phyloP scores from a whole-genome alignment of 1,140 invertebrate species.

The Charaxes varanes region DNA sequence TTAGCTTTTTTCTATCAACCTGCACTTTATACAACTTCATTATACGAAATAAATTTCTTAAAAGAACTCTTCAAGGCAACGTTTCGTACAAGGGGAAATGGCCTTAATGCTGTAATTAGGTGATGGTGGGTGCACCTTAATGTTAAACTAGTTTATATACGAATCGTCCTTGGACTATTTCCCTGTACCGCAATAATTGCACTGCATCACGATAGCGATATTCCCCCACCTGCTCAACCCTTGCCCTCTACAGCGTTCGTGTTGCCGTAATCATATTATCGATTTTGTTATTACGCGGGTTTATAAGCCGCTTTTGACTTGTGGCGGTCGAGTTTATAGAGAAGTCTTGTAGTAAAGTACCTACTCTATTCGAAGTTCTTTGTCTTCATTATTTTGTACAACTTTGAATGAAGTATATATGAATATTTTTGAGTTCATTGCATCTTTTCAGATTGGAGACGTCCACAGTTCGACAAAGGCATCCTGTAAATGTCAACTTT shows the following conservation, averaged over 20 bases:
- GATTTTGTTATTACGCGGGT: conserved; percentile 32
- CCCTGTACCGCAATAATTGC: conserved; percentile 45
- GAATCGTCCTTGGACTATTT: conserved; percentile 59
- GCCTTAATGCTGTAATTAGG: conserved; percentile 2
- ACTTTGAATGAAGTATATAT: too few relatives aligned
- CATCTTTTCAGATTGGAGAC: too few relatives aligned
- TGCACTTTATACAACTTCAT: too few relatives aligned
- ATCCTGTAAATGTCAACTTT: too few relatives aligned
- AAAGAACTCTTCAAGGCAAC: neutral
- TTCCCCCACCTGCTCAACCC: conserved; percentile 21
- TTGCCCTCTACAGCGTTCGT: conserved; percentile 26
- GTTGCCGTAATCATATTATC: conserved; percentile 30
- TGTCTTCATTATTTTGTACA: too few relatives aligned
- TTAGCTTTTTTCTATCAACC: too few relatives aligned
- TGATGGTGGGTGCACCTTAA: conserved; percentile 23
- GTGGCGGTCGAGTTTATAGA: conserved; percentile 3
- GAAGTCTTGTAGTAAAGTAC: neutral
- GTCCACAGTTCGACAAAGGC: too few relatives aligned
- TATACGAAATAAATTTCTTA: conserved; percentile 3
- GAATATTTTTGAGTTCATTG: too few relatives aligned
- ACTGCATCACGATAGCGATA: conserved; percentile 45
- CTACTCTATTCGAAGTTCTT: too few relatives aligned
- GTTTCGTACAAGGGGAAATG: neutral
- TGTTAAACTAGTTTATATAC: conserved; percentile 15
- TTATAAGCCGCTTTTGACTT: conserved; percentile 22